Evolutionary conservation across 2,888 invertebrate genomes (phyloP).

Genomic region (Sesia bembeciformis): DNA sequence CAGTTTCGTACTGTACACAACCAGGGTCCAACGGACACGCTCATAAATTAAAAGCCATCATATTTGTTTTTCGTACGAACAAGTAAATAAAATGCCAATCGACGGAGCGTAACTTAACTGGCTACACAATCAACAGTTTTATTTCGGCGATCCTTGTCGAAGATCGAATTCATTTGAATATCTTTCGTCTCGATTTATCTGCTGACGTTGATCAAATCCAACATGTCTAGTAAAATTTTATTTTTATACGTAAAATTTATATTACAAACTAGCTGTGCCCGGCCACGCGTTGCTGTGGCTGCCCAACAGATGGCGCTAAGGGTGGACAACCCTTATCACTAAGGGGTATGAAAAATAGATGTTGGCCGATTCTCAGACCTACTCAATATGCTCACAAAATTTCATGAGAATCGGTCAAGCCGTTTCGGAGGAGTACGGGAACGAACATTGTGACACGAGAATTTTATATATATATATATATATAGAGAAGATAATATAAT

Average conservation of each 20-base stretch:
- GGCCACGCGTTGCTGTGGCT: too few species aligned
- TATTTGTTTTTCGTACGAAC: slow-evolving; percentile 62
- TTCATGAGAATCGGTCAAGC: too few species aligned
- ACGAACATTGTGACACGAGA: too few species aligned
- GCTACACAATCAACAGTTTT: slow-evolving; percentile 65
- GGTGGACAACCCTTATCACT: too few species aligned
- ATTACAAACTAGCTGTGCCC: too few species aligned
- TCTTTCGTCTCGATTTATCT: slow-evolving; percentile 35
- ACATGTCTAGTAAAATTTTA: slow-evolving; percentile 22
- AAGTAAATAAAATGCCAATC: slow-evolving; percentile 63
- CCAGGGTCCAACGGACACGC: slow-evolving; percentile 33
- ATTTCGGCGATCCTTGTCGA: slow-evolving; percentile 45
- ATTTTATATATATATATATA: too few species aligned
- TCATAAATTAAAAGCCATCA: slow-evolving; percentile 69
- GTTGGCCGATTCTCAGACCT: too few species aligned
- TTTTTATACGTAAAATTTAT: slow-evolving; percentile 5
- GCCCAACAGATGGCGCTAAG: too few species aligned
- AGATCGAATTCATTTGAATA: slow-evolving; percentile 46
- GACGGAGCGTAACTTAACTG: slow-evolving; percentile 58
- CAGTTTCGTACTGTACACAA: slow-evolving; percentile 27
- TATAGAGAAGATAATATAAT: too few species aligned
- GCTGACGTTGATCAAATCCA: slow-evolving; percentile 50
- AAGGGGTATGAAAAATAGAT: too few species aligned
- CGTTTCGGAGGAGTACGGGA: too few species aligned
- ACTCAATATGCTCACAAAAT: too few species aligned